Base-by-base conservation (phyloP, 2,113 vertebrate genomes). In the Alligator mississippiensis region DNA sequence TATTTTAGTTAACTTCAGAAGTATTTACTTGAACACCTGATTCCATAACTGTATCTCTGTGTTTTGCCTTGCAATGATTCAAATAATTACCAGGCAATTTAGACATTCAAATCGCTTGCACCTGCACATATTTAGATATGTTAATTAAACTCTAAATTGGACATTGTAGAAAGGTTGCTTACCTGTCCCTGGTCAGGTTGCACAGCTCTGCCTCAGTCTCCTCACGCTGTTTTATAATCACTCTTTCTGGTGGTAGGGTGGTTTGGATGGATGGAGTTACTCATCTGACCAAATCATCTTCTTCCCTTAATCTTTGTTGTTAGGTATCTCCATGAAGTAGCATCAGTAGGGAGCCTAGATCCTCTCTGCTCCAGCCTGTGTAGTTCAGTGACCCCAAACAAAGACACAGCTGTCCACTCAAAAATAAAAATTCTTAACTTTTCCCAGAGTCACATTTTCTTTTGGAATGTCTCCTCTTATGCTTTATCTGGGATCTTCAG, bases 71-170 rank as follows among this genome's bases (percentile, higher is more conserved):
- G 21, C 61, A 5, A 5, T 14, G 4, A n/a, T 64, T 18, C 13
- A 14, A 21, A 60, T 28, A 64, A n/a, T 11, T 27, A 2, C 9
- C 0, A 1, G 0, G 0, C 10, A 1, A 0, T 0, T 1, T 24
- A 3, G 19, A 0, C 22, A 7, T 0, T 2, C 21, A 1, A 1
- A 1, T 63, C 3, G 3, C 6, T 55, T 5, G 28, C 2, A 1
- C 4, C 17, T 68, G 2, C 30, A 21, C 1, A 0, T 57, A 0
- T 25, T 34, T 72, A 10, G 30, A 5, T 54, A 0, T 3, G 4
- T 9, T 22, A 19, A 0, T 4, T 18, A 3, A 27, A 3, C 54
- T 21, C 24, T 7, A 0, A 6, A 0, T 0, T 0, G 47, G 25
- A 38, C 54, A 6, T 21, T 0, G 6, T 7, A 2, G 8, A 19